Evolutionary conservation across 2,888 invertebrate species (phyloP).

Genomic region (Coenonympha arcania): DNA sequence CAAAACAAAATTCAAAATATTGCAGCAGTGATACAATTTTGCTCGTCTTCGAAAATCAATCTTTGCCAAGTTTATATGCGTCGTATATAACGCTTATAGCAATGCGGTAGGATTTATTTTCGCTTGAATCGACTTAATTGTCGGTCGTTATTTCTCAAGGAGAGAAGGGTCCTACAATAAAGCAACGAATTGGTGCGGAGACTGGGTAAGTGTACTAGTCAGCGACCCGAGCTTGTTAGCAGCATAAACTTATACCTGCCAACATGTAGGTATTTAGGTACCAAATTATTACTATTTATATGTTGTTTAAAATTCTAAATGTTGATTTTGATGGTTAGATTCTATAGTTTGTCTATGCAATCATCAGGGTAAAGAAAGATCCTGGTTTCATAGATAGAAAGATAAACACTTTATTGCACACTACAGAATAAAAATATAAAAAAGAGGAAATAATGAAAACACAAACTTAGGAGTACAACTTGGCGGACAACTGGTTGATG

Average conservation of each 20-base stretch:
- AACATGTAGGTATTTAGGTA: neutral
- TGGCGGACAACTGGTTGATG: no score
- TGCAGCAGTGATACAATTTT: neutral
- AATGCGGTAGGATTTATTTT: constrained; percentile 12
- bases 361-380: no score
- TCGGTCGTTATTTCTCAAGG: constrained; percentile 29
- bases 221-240: constrained; percentile 12
- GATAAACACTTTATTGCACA: no score
- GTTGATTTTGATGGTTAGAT: no score
- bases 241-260: neutral
- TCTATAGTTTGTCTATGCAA: no score
- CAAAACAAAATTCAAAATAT: constrained; percentile 7
- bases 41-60: constrained; percentile 15
- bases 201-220: constrained; percentile 24
- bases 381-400: no score
- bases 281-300: no score
- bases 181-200: constrained; percentile 25
- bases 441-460: no score
- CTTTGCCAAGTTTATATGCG: constrained; percentile 11
- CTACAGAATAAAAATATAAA: no score
- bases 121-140: neutral
- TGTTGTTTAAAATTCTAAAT: no score
- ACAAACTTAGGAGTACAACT: no score
- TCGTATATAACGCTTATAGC: constrained; percentile 9
- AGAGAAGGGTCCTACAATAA: constrained; percentile 22